Percentiles rank a stretch among this genome's conserved stretches.
Conservation (phyloP, 2,888 invertebrate genomes). For the Euspilapteryx auroguttella region DNA sequence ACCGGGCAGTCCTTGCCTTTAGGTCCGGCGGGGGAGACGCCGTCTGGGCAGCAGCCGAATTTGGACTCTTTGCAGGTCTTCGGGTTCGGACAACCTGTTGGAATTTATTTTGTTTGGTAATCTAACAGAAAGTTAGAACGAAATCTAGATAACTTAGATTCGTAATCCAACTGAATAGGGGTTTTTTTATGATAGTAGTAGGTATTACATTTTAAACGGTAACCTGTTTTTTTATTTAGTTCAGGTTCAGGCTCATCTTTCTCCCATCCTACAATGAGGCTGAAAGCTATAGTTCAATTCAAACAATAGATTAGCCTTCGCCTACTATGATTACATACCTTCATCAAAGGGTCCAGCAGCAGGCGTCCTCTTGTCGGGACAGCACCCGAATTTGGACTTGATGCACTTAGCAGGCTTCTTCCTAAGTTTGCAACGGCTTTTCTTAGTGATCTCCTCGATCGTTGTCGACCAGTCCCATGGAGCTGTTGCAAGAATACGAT, state of each 20-base stretch:
- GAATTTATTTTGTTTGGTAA: slow-evolving; percentile 7
- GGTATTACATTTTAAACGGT: no score
- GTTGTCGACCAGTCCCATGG: slow-evolving; percentile 58
- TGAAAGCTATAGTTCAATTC: no score
- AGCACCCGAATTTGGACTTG: slow-evolving; percentile 77
- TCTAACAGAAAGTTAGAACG: no score
- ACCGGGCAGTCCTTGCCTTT: slow-evolving; percentile 76
- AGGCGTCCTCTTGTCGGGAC: slow-evolving; percentile 74
- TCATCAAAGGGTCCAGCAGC: slow-evolving; percentile 83
- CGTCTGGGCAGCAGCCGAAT: slow-evolving; percentile 83
- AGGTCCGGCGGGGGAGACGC: slow-evolving; percentile 77
- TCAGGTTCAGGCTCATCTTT: no score
- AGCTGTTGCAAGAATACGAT: slow-evolving; percentile 17
- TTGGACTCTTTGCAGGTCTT: slow-evolving; percentile 76
- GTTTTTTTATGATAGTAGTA: no score
- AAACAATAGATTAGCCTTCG: no score
- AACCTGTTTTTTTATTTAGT: no score
- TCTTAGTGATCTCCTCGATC: slow-evolving; percentile 46
- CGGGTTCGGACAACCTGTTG: slow-evolving; percentile 67
- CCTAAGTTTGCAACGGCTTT: slow-evolving; percentile 62
- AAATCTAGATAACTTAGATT: no score
- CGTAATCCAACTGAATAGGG: no score
- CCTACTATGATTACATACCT: no score
- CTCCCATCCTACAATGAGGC: no score
- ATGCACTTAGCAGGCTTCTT: slow-evolving; percentile 59